phyloP scores from a whole-genome alignment of 2,888 invertebrate species.

The Allophyes oxyacanthae region DNA sequence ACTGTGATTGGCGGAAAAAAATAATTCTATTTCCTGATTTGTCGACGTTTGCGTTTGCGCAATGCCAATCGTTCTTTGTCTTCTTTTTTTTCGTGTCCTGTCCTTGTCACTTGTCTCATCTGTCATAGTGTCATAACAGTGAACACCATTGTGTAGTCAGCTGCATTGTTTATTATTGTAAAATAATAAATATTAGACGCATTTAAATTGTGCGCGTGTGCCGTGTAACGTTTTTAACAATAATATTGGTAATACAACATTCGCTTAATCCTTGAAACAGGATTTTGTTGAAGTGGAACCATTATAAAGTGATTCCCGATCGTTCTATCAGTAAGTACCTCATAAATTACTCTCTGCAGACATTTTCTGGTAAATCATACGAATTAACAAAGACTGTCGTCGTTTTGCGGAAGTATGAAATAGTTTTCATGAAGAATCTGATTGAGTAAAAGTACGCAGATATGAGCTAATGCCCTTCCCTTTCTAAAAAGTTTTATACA shows the following conservation, averaged over 20 bases:
- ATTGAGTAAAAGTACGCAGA: constrained; percentile 2
- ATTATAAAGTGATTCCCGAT: constrained; percentile 37
- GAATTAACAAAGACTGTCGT: background rate
- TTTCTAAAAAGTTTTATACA: constrained; percentile 41
- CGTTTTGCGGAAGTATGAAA: background rate
- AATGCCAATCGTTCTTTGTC: constrained; percentile 32
- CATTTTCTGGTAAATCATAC: background rate
- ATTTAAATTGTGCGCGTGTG: constrained; percentile 48
- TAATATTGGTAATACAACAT: constrained; percentile 34
- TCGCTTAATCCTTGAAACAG: constrained; percentile 49
- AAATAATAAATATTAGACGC: constrained; percentile 53
- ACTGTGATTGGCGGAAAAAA: constrained; percentile 37
- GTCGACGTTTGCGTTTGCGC: constrained; percentile 41
- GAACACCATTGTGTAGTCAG: constrained; percentile 30
- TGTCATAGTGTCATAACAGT: no score
- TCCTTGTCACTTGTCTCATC: constrained; percentile 22
- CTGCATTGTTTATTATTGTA: constrained; percentile 57
- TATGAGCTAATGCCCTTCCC: constrained; percentile 32
- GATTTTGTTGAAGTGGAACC: constrained; percentile 54
- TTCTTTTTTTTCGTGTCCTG: constrained; percentile 35
- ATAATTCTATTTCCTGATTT: constrained; percentile 46
- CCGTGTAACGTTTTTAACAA: constrained; percentile 34
- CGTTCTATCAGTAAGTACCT: constrained; percentile 45
- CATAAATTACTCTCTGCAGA: constrained; percentile 5
- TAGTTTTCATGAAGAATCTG: background rate